Evolutionary conservation across 2,797 vertebrate species (phyloP).

Genomic region (Nyctibius grandis): DNA sequence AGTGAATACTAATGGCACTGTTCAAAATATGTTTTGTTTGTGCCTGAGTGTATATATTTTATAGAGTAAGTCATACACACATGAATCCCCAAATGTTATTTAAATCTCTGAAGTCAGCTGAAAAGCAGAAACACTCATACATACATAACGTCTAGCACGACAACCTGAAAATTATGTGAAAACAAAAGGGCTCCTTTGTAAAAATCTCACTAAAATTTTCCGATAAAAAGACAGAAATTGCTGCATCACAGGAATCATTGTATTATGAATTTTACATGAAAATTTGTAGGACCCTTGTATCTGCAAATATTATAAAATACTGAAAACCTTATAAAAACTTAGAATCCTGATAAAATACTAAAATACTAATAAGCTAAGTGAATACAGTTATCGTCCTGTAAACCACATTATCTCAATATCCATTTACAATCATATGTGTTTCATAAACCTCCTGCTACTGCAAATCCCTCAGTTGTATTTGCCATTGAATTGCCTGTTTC

Average conservation of each 20-base stretch:
- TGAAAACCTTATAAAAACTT: constrained; percentile 6
- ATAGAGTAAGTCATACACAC: constrained; percentile 36
- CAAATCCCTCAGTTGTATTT: constrained; percentile 58
- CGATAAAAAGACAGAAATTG: background rate
- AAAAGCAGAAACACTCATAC: constrained; percentile 49
- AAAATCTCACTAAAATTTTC: constrained; percentile 32
- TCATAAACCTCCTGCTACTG: constrained; percentile 59
- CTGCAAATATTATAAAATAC: background rate
- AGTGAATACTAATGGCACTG: background rate
- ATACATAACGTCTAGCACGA: constrained; percentile 48
- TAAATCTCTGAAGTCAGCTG: constrained; percentile 68
- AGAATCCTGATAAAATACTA: constrained; percentile 50
- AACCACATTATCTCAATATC: constrained; percentile 46
- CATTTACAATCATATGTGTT: constrained; percentile 45
- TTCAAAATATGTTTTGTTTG: constrained; percentile 29
- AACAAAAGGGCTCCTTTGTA: constrained; percentile 44
- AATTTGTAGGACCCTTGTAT: background rate
- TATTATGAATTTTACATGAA: background rate
- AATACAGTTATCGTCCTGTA: constrained; percentile 13
- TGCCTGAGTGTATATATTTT: constrained; percentile 53
- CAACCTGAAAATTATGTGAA: constrained; percentile 60
- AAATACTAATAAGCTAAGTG: constrained; percentile 52
- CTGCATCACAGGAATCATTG: background rate
- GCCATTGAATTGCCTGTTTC: constrained; percentile 60
- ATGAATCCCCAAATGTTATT: constrained; percentile 58